Base-by-base conservation (phyloP, 2,797 vertebrate genomes). In the Sebastes alutus region DNA sequence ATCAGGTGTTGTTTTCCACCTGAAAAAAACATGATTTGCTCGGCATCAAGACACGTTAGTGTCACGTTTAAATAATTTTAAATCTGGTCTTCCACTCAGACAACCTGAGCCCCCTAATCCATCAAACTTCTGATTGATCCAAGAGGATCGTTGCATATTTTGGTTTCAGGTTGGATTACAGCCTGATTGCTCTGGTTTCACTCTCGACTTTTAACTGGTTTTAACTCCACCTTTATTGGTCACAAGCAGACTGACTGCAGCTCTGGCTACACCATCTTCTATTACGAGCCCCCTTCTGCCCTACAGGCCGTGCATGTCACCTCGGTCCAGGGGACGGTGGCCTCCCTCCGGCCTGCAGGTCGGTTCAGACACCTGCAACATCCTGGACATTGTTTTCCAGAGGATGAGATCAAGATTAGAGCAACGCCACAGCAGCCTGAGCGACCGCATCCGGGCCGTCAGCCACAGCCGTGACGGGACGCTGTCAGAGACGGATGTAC, bases 311-410 rank as follows among this genome's bases (percentile, higher is more conserved):
- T 25, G 20, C 22, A 16, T 29, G 23, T 38, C 67, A 18, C 13
- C 55, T 64, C 10, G n/a, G n/a, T 25, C 25, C 27, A n/a, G 20
- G 0, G 18, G 22, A 11, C 65, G 56, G 60, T 8, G 0, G 7
- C 25, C 13, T 66, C 18, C 42, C 12, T 68, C 46, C 14, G 11
- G 56, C 46, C 46, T 6, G 38, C 35, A 54, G 16, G 35, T 30
- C 2, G 2, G 16, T 23, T 5, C 30, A 42, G 63, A 77, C 58
- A 7, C 35, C 62, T 38, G 27, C 35, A 68, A 6, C 27, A 72
- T 77, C 29, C 56, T 77, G 68, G 73, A 68, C 6, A 27, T 54
- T 30, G 63, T 73, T 52, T 80, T 80, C 23, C 29, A 69, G 64
- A 80, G 30, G 42, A 70, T 84, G 52, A 77, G 5, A 33, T 16